Base-by-base conservation (phyloP, 2,113 vertebrate species). In the Mesoclemmys tuberculata region DNA sequence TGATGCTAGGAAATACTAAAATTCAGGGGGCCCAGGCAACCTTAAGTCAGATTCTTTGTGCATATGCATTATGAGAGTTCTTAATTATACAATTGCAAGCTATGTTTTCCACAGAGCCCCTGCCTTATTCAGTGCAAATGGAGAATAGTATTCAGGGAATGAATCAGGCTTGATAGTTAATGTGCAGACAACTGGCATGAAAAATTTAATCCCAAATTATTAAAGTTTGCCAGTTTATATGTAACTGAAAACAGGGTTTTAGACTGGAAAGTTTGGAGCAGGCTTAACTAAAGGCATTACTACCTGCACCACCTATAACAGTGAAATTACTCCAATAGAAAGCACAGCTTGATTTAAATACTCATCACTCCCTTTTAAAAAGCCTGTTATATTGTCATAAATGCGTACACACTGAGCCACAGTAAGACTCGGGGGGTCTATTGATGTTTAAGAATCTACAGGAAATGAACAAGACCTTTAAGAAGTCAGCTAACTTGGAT, bases 401-500 rank as follows among this genome's bases (percentile, higher is more conserved):
- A 90, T 0, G 1, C 8, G 19, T 4, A 84, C 19, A 16, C 85
- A 92, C 80, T n/a, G 44, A 92, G 93, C 35, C 0, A 0, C 85
- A 84, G 38, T 4, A 46, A 10, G 10, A 10, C 16, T 94, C 80
- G 38, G 48, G 6, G 22, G 41, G 41, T 14, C 41, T 52, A 5
- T 0, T 81, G 77, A 82, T 88, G 16, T 11, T 77, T 92, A 90
- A 46, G 51, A 88, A 88, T 93, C 75, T 41, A 26, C 5, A 2
- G 22, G 55, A 84, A 95, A 54, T 49, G 51, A 95, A 89, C 19
- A 87, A 96, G 96, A 90, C 31, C 74, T 84, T 64, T 29, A 85
- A 85, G 64, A 94, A 94, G 46, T 0, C 56, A 58, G 49, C 49
- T 68, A 93, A 49, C 71, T 6, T 44, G 41, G 58, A 1, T 92